A percentile compares a stretch with the other conserved stretches of the same genome.
Evolutionary conservation across 2,797 vertebrate genomes (phyloP).

Genomic region (Pelochelys cantorii): DNA sequence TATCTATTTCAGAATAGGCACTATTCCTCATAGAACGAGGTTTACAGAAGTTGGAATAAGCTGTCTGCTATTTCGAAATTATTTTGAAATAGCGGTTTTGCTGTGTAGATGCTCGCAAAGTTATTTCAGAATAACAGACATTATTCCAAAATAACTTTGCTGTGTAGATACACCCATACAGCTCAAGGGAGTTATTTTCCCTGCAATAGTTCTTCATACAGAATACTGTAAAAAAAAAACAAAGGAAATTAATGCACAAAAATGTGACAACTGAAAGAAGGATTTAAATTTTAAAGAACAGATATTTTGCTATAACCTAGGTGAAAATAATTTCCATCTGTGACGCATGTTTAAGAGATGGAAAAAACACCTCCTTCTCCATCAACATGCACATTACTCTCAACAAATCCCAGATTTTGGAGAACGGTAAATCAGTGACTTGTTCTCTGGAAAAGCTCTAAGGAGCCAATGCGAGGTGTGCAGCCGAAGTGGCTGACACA

Average conservation of each 20-base stretch:
- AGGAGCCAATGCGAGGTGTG: not conserved
- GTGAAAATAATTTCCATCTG: not conserved
- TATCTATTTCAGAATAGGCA: no score
- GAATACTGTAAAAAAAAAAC: not conserved
- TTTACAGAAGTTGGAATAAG: no score
- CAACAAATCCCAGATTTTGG: not conserved
- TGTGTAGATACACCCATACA: not conserved
- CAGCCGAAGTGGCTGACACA: not conserved
- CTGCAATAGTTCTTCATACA: not conserved
- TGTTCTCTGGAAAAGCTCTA: not conserved
- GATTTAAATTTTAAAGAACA: not conserved
- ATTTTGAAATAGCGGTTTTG: no score
- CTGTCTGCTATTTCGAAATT: no score
- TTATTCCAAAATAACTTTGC: no score
- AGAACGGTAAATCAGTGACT: not conserved
- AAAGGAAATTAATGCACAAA: not conserved
- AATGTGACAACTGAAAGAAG: not conserved
- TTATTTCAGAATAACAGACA: no score
- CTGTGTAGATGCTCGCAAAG: no score
- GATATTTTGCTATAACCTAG: not conserved
- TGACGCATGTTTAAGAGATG: not conserved
- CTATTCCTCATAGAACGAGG: no score
- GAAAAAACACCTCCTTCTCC: not conserved
- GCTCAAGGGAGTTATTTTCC: not conserved
- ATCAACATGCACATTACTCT: not conserved